Conservation (phyloP, 2,797 vertebrate species). For the Gymnothorax javanicus region DNA sequence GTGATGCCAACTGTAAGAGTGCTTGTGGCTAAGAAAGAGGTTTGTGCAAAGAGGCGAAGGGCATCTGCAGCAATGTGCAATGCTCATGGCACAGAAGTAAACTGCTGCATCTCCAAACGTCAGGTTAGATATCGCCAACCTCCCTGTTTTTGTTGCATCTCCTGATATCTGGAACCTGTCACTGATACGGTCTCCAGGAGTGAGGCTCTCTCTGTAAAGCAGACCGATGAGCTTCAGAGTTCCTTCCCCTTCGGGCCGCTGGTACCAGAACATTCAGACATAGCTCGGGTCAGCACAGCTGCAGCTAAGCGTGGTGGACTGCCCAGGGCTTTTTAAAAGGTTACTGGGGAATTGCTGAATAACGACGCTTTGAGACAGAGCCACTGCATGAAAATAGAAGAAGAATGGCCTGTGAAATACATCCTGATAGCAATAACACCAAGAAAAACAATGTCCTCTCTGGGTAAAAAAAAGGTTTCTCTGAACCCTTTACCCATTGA, state of each 20-base stretch:
- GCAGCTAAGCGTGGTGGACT: slow-evolving; percentile 46
- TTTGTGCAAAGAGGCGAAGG: background rate
- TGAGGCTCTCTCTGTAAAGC: background rate
- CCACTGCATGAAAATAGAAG: background rate
- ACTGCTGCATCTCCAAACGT: slow-evolving; percentile 13
- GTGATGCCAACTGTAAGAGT: background rate
- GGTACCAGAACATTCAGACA: slow-evolving; percentile 56
- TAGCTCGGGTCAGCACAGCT: slow-evolving; percentile 37
- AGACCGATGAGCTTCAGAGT: slow-evolving; percentile 48
- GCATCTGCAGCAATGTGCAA: slow-evolving; percentile 24
- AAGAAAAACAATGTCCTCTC: background rate
- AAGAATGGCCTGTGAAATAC: background rate
- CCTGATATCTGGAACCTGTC: background rate
- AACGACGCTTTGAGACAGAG: background rate
- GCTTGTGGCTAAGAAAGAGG: background rate
- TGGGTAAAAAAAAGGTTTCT: background rate
- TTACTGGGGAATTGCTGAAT: slow-evolving; percentile 34
- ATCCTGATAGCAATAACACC: background rate
- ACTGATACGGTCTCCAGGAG: background rate
- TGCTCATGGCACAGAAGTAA: slow-evolving; percentile 32
- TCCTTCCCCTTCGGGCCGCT: background rate
- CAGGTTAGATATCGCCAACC: background rate
- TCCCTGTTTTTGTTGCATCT: background rate
- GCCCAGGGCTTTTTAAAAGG: background rate
- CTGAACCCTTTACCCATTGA: background rate